phyloP scores from a whole-genome alignment of 2,797 vertebrate species.

The Semotilus atromaculatus region DNA sequence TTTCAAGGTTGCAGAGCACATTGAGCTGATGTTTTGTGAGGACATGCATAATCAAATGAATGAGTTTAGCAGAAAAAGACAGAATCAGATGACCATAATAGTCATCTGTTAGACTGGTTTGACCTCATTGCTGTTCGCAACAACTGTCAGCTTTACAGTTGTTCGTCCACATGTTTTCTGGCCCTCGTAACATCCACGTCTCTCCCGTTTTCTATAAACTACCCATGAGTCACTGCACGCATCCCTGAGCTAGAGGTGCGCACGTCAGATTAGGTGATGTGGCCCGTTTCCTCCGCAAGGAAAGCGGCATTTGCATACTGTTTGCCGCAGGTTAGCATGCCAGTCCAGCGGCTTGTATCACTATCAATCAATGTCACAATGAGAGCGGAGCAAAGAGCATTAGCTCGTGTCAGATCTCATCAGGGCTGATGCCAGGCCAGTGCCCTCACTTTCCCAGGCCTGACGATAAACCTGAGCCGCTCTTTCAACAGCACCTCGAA shows the following conservation, averaged over 20 bases:
- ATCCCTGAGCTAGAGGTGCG: constrained; percentile 33
- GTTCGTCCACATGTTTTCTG: background rate
- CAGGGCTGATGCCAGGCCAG: constrained; percentile 37
- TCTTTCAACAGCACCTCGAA: constrained; percentile 11
- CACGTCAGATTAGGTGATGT: constrained; percentile 24
- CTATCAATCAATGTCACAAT: constrained; percentile 59
- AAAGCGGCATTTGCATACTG: constrained; percentile 15
- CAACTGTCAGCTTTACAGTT: constrained; percentile 22
- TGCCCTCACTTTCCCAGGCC: constrained; percentile 38
- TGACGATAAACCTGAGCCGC: constrained; percentile 6
- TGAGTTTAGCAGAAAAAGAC: constrained; percentile 3
- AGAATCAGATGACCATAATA: constrained; percentile 9
- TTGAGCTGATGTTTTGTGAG: background rate
- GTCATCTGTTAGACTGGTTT: background rate
- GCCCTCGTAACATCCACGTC: constrained; percentile 6
- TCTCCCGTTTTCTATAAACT: constrained; percentile 7
- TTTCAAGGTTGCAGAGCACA: constrained; percentile 9
- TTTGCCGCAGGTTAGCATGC: constrained; percentile 50
- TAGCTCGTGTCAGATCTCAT: constrained; percentile 59
- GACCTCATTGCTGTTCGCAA: constrained; percentile 13
- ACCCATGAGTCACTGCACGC: constrained; percentile 21
- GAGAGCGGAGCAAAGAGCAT: constrained; percentile 55
- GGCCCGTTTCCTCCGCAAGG: constrained; percentile 18
- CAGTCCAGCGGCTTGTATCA: constrained; percentile 39
- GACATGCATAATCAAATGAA: background rate